Percentiles rank a stretch among this genome's conserved stretches.
These are phyloP conservation scores for Odontamblyopus rebecca DNA, from an alignment of 2,797 vertebrate genomes.

Conservation along the genomic window DNA sequence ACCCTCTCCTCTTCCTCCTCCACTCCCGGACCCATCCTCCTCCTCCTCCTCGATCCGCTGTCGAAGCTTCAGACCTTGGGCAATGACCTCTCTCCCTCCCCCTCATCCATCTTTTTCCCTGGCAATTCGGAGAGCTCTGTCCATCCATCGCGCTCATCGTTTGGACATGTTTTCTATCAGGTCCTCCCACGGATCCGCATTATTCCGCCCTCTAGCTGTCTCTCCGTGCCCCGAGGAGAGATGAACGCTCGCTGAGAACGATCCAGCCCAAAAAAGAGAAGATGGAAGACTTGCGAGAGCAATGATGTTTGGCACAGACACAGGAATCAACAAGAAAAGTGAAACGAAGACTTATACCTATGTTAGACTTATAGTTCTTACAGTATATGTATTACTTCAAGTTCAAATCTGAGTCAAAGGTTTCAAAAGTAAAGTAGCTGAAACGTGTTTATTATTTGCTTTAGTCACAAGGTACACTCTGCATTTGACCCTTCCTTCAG, in stretches of 20 bases:
- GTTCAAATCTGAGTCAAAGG: too few species aligned
- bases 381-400: too few species aligned
- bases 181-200: neutral
- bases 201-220: neutral
- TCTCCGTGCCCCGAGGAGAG: neutral
- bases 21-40: neutral
- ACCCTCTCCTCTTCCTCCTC: neutral
- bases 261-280: neutral
- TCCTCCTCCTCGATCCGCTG: neutral
- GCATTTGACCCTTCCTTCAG: too few species aligned
- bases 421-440: too few species aligned
- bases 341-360: neutral
- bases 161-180: neutral
- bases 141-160: conserved; percentile 1
- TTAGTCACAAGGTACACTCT: too few species aligned
- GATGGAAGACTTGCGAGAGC: neutral
- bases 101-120: neutral
- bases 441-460: too few species aligned
- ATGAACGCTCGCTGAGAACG: neutral
- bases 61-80: neutral
- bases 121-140: neutral
- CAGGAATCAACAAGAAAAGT: neutral
- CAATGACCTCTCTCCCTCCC: neutral
- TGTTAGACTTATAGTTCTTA: neutral
- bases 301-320: neutral